Conservation (phyloP, 2,113 vertebrate species). For the Xenopus tropicalis region UCB_Xtro_10.0 CM004444.2:41830001-41830500, state of each 20-base stretch:
- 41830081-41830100: no score
- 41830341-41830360: constrained; percentile 39
- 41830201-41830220: background rate
- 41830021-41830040: no score
- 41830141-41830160: background rate
- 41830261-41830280: constrained; percentile 28
- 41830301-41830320: constrained; percentile 29
- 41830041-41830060: no score
- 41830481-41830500: background rate
- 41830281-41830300: constrained; percentile 19
- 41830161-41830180: background rate
- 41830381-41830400: constrained; percentile 34
- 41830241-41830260: background rate
- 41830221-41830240: background rate
- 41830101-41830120: no score
- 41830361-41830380: constrained; percentile 29
- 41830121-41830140: no score
- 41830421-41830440: constrained; percentile 1
- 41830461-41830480: background rate
- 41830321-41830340: constrained; percentile 40
- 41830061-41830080: no score
- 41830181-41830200: background rate
- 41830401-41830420: constrained; percentile 35
- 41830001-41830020: no score
- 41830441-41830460: background rate